phyloP scores from a whole-genome alignment of 2,888 invertebrate genomes.

The Plusia festucae region DNA sequence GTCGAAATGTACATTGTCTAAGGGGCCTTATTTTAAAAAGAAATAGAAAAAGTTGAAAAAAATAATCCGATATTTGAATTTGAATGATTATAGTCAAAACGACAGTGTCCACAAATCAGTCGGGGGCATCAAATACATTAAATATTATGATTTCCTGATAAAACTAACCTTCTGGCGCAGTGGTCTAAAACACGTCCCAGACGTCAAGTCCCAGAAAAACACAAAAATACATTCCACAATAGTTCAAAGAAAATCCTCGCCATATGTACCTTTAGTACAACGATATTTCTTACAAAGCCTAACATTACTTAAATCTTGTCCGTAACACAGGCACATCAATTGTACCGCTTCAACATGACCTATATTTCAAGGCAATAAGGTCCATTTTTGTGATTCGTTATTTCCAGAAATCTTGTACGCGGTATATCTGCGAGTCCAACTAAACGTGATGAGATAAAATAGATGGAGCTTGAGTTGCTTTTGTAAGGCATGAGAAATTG shows the following conservation, averaged over 20 bases:
- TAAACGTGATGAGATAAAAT: conserved; percentile 33
- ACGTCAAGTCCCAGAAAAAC: not conserved
- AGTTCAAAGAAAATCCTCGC: conserved; percentile 19
- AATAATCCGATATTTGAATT: too few species aligned
- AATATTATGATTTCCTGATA: too few species aligned
- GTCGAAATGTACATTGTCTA: too few species aligned
- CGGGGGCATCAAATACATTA: too few species aligned
- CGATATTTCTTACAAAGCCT: conserved; percentile 53
- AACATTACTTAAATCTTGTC: conserved; percentile 46
- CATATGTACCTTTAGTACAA: conserved; percentile 19
- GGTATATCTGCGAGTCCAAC: conserved; percentile 9
- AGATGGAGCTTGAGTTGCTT: conserved; percentile 20
- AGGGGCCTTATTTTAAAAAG: too few species aligned
- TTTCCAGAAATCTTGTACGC: conserved; percentile 21
- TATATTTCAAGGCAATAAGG: not conserved
- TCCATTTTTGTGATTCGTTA: not conserved
- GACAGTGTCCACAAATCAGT: too few species aligned
- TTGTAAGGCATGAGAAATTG: conserved; percentile 1
- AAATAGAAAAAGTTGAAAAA: too few species aligned
- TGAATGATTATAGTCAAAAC: too few species aligned
- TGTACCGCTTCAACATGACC: not conserved
- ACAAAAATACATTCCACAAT: conserved; percentile 13
- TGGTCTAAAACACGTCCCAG: too few species aligned
- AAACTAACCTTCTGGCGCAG: too few species aligned
- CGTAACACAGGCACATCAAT: conserved; percentile 8